Evolutionary conservation across 2,797 vertebrate species (phyloP), one percentile per base, ranked within the genome.

Genomic region (Cetoscarus ocellatus): DNA sequence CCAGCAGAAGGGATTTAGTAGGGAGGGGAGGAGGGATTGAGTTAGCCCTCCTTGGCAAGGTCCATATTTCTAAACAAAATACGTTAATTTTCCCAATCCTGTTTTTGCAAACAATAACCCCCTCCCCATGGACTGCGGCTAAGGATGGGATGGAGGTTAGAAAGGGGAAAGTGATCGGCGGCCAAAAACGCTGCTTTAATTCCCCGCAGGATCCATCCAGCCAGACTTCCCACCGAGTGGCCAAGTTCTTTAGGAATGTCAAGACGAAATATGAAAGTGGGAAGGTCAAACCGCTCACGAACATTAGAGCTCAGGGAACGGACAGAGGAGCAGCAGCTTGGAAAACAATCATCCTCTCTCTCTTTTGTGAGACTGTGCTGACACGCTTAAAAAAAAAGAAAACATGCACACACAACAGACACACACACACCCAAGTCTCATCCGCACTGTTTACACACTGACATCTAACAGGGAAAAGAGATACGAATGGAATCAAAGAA

Each of bases 191-290:
- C 83, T 72, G 82, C 84, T 91, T 86, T 82, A 91, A 93, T 94
- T 94, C 93, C 91, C 92, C 79, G 79, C 71, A 91, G 92, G 86
- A 89, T 83, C 77, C 86, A 77, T 84, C 75, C 77, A 91, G 91
- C 82, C 90, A 93, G 92, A 94, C 91, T 93, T 94, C 93, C 93
- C 91, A 93, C 91, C 71, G 91, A 92, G 92, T 86, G 87, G 89
- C 92, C 86, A 86, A 91, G 92, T 90, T 92, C 85, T 90, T 91
- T 77, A 84, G 93, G 92, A 94, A 95, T 95, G 94, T 94, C 87
- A 92, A 87, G 85, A 88, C 73, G 88, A 90, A 39, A 92, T 90
- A 91, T 90, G 87, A 87, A 92, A 89, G 90, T 79, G 79, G 84
- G 90, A 94, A 93, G 92, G 93, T 95, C 92, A 93, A 93, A 93